Percentiles rank a stretch among this genome's conserved stretches.
Evolutionary conservation across 2,888 invertebrate species (phyloP).

Genomic region (Rosalia funebris): DNA sequence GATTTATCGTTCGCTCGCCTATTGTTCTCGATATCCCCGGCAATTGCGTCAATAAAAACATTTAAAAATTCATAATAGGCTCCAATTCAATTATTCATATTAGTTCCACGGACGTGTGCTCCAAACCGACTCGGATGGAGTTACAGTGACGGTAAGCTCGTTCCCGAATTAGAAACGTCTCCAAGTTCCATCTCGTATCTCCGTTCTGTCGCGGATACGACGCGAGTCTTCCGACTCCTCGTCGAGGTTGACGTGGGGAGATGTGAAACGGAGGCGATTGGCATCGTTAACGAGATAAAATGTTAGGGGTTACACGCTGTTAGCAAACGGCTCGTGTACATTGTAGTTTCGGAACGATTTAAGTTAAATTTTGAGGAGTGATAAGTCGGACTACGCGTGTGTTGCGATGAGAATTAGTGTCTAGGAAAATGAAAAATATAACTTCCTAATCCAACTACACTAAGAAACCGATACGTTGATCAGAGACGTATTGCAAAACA

Average conservation of each 20-base stretch:
- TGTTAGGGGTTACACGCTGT: conserved; percentile 53
- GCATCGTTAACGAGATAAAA: conserved; percentile 57
- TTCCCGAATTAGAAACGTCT: neutral
- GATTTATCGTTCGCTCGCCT: no score
- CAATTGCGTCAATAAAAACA: conserved; percentile 27
- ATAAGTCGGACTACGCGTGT: no score
- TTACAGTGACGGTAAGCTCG: conserved; percentile 9
- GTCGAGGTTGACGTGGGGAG: conserved; percentile 28
- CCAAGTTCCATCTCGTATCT: conserved; percentile 20
- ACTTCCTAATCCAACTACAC: no score
- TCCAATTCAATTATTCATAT: conserved; percentile 28
- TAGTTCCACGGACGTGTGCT: conserved; percentile 38
- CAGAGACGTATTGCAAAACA: no score
- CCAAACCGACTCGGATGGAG: conserved; percentile 32
- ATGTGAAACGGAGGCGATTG: conserved; percentile 34
- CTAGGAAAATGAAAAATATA: no score
- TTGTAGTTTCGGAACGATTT: conserved; percentile 10
- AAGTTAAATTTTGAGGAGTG: no score
- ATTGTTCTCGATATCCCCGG: neutral
- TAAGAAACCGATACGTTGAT: no score
- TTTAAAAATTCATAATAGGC: conserved; percentile 25
- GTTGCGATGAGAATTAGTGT: no score
- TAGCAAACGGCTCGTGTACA: conserved; percentile 1
- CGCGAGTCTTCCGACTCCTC: conserved; percentile 34
- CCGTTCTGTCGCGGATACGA: conserved; percentile 24